Evolutionary conservation across 2,888 invertebrate genomes (phyloP), one percentile per base, ranked within the genome.

Genomic region (Metalampra italica): DNA sequence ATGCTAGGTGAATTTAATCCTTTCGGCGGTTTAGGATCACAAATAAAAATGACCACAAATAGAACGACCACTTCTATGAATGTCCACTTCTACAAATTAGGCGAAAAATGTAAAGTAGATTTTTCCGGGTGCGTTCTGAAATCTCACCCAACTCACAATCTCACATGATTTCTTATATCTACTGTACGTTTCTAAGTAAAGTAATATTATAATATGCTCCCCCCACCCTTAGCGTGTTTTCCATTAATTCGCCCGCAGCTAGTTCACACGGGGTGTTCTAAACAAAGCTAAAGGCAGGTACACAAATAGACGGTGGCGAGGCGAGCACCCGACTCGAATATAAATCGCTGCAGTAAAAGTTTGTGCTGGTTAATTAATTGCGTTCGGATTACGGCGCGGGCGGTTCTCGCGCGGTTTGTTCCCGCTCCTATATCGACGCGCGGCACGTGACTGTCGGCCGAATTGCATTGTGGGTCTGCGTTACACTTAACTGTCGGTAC

Each of bases 301-400:
- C 65, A 65, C 73, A 75, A 67, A 71, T 66, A 62, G 57, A 61
- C 57, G 61, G 58, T 53, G 43, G 36, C 22, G 22, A 22, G 22
- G 22, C 2, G 22, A 22, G 22, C 22, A 67, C 71, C 64, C 64
- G 69, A 56, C 62, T 52, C 60, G 82, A 82, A 83, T 82, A 82
- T 78, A 82, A 83, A 84, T 84, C 71, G 75, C 66, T 62, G 69
- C 68, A 71, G 78, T 75, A 72, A 74, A 77, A 79, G 74, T 78
- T 82, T 60, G 70, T 67, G 68, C 64, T 68, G 69, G 68, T 73
- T 78, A 80, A 85, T 85, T 85, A 85, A 84, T 85, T 82, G 78
- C 72, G 71, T 78, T 78, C 72, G 73, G 74, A 75, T 78, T 79
- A 74, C 75, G 59, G 46, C 55, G n/a, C n/a, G n/a, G 54, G 47